Evolutionary conservation across 2,113 vertebrate species (phyloP).

Genomic region (Taxidea taxus): DNA sequence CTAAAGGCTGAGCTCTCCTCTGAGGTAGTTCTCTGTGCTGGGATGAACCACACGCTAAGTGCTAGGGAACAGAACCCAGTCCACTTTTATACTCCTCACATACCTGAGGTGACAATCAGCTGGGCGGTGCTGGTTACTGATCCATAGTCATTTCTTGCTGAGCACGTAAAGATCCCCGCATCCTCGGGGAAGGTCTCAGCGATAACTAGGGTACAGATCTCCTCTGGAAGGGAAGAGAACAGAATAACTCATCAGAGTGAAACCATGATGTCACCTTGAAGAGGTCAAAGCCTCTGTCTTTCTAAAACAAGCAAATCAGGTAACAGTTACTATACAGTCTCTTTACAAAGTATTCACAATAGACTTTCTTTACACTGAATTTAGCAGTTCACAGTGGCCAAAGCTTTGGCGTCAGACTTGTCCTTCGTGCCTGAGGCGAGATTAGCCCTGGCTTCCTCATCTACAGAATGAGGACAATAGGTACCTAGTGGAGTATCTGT

Average conservation of each 20-base stretch:
- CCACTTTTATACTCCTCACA: background rate
- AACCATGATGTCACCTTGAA: background rate
- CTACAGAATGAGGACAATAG: background rate
- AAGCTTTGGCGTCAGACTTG: background rate
- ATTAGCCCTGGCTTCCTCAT: background rate
- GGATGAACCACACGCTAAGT: background rate
- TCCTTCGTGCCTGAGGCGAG: background rate
- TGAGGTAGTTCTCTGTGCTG: background rate
- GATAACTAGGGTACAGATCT: constrained; percentile 98
- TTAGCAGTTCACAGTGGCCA: background rate
- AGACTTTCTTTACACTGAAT: background rate
- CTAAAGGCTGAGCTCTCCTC: background rate
- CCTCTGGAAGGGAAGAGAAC: constrained; percentile 86
- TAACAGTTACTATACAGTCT: background rate
- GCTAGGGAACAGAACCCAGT: background rate
- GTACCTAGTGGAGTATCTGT: background rate
- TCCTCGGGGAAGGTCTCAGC: constrained; percentile 98
- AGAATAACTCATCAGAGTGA: background rate
- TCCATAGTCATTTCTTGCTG: constrained; percentile 89
- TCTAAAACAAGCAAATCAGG: background rate
- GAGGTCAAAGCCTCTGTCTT: background rate
- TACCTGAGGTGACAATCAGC: constrained; percentile 91
- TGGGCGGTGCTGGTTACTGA: constrained; percentile 89
- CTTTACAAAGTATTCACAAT: background rate
- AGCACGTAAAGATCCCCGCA: constrained; percentile 93